Evolutionary conservation across 1,140 invertebrate species (phyloP).

Genomic region (Eumeta japonica): DNA sequence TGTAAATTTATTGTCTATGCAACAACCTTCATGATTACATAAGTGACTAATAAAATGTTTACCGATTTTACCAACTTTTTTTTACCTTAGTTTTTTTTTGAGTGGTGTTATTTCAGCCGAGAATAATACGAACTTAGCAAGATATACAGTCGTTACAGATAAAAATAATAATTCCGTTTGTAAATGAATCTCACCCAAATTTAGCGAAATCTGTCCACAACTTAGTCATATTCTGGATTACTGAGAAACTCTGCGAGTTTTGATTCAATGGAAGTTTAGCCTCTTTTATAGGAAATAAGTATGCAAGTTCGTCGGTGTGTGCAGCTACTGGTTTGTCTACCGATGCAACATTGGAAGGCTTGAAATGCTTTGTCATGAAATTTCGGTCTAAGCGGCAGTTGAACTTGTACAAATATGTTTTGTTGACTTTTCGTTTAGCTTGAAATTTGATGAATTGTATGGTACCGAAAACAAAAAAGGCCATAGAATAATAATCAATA

Average conservation of each 20-base stretch:
- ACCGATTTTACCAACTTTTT: no score
- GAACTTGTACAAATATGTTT: conserved; percentile 26
- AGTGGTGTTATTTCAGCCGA: no score
- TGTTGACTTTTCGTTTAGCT: conserved; percentile 15
- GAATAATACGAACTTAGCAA: no score
- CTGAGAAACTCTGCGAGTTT: conserved; percentile 13
- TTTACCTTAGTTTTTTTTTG: no score
- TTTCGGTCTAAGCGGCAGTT: conserved; percentile 25
- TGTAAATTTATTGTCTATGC: no score
- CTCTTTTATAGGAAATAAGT: conserved; percentile 20
- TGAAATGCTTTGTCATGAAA: conserved; percentile 7
- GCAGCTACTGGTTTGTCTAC: conserved; percentile 8
- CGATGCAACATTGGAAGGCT: conserved; percentile 5
- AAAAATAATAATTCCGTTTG: no score
- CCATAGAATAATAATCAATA: conserved; percentile 10
- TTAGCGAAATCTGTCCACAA: conserved; percentile 35
- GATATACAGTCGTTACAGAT: no score
- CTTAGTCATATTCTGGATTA: conserved; percentile 20
- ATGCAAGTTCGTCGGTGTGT: conserved; percentile 25
- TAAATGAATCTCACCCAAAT: no score
- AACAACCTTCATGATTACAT: no score
- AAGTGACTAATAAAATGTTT: no score
- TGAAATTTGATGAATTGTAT: conserved; percentile 16
- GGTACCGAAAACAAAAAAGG: conserved; percentile 13
- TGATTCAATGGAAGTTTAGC: conserved; percentile 7